These are phyloP conservation scores for chimpanzee (Pan troglodytes) DNA, from an alignment of 2,113 vertebrate species.

Conservation along the genomic window NHGRI_mPanTro3-v2.1_pri NC_086015.1:79285501-79286000, in stretches of 20 bases:
- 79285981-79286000: background rate
- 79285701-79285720: background rate
- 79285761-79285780: background rate
- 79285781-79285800: background rate
- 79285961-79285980: background rate
- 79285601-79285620: background rate
- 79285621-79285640: background rate
- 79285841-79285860: background rate
- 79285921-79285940: background rate
- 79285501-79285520: conserved; percentile 29
- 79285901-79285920: background rate
- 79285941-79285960: background rate
- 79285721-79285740: background rate
- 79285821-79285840: background rate
- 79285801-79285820: background rate
- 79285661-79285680: background rate
- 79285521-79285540: conserved; percentile 22
- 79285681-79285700: background rate
- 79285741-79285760: background rate
- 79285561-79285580: background rate
- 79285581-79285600: background rate
- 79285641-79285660: background rate
- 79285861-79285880: background rate
- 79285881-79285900: background rate
- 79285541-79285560: background rate